A percentile compares a stretch with the other conserved stretches of the same genome.
Evolutionary conservation across 2,113 vertebrate genomes (phyloP).

Genomic region (Festucalex cinctus): DNA sequence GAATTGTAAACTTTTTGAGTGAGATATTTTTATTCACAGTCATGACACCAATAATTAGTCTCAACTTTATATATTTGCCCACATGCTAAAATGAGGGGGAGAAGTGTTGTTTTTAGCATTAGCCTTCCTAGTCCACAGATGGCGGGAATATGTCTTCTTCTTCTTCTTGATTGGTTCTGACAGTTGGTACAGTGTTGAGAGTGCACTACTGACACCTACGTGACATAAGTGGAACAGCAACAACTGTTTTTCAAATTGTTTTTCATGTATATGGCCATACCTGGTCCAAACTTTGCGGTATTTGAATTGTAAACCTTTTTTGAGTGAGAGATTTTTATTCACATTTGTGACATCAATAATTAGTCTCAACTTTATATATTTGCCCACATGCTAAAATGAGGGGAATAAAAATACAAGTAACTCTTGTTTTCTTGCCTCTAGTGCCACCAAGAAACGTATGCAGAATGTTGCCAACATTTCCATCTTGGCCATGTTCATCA

Average conservation of each 20-base stretch:
- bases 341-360: not conserved
- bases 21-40: too few relatives aligned
- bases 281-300: too few relatives aligned
- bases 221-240: not conserved
- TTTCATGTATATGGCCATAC: too few relatives aligned
- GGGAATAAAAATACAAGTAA: not conserved
- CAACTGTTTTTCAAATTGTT: too few relatives aligned
- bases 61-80: not conserved
- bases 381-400: not conserved
- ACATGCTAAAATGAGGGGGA: not conserved
- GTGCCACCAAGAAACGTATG: conserved; percentile 80
- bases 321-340: too few relatives aligned
- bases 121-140: not conserved
- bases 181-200: not conserved
- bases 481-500: conserved; percentile 82
- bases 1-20: too few relatives aligned
- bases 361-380: not conserved
- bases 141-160: not conserved
- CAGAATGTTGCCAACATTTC: conserved; percentile 82
- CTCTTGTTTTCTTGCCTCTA: not conserved
- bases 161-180: not conserved
- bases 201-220: not conserved
- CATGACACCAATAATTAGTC: not conserved
- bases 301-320: too few relatives aligned
- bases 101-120: too few relatives aligned